Conservation (phyloP, 2,113 vertebrate species). For the Sebastes schlegelii region DNA sequence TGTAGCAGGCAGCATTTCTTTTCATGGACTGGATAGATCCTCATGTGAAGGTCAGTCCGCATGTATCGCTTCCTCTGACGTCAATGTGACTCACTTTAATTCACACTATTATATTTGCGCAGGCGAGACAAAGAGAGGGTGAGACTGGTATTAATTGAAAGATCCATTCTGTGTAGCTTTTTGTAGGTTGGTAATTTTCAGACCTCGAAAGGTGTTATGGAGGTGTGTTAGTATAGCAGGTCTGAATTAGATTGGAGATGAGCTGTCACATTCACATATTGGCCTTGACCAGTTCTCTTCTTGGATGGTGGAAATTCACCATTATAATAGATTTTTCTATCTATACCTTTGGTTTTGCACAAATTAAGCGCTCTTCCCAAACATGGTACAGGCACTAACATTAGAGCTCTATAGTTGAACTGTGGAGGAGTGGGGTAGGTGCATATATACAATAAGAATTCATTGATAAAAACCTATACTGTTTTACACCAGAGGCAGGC, state of each 20-base stretch:
- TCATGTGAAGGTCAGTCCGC: constrained; percentile 45
- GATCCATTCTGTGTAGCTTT: background rate
- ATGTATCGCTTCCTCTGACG: constrained; percentile 34
- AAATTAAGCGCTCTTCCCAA: background rate
- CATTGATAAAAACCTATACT: background rate
- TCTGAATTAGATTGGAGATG: background rate
- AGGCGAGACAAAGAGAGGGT: background rate
- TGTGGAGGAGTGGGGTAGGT: background rate
- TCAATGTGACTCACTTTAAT: constrained; percentile 48
- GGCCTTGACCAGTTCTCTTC: background rate
- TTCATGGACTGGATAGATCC: constrained; percentile 4
- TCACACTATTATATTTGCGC: background rate
- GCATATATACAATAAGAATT: background rate
- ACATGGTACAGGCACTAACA: background rate
- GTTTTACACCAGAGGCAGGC: background rate
- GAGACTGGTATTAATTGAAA: background rate
- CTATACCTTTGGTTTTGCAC: background rate
- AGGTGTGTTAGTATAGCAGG: background rate
- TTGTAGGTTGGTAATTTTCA: background rate
- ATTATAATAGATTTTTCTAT: background rate
- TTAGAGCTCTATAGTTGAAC: background rate
- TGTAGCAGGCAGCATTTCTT: constrained; percentile 7
- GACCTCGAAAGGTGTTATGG: background rate
- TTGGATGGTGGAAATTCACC: background rate
- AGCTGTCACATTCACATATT: background rate